Conservation (phyloP, 2,888 invertebrate species). For the Lasioglossum morio region DNA sequence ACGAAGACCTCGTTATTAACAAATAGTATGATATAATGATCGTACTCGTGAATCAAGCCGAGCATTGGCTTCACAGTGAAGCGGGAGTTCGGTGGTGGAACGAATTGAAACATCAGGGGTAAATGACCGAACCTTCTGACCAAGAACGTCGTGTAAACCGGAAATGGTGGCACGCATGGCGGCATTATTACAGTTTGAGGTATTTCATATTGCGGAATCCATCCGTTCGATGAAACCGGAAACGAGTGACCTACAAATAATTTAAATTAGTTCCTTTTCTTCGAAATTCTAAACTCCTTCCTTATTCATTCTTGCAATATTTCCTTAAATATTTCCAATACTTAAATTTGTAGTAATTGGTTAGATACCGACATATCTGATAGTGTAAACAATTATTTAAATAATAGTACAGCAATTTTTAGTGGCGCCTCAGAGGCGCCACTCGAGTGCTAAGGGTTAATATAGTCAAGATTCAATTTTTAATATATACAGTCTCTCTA, state of each 20-base stretch:
- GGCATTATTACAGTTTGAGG: conserved; percentile 79
- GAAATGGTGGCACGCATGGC: conserved; percentile 73
- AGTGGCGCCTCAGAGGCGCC: no score
- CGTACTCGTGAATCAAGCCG: conserved; percentile 81
- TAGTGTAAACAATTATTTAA: no score
- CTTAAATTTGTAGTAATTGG: no score
- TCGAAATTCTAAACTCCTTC: background rate
- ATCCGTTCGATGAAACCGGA: conserved; percentile 60
- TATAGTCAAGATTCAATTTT: background rate
- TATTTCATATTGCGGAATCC: conserved; percentile 77
- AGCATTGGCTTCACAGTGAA: conserved; percentile 84
- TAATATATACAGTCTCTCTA: background rate
- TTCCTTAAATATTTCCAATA: no score
- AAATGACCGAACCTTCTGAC: conserved; percentile 82
- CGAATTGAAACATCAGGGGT: conserved; percentile 84
- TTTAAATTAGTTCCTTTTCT: background rate
- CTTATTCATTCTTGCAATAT: background rate
- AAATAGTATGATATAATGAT: background rate
- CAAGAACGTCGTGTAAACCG: conserved; percentile 82
- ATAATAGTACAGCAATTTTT: no score
- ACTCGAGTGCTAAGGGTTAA: no score
- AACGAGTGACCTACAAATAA: conserved; percentile 74
- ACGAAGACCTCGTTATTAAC: background rate
- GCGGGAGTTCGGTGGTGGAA: conserved; percentile 82
- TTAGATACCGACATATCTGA: no score